phyloP scores from a whole-genome alignment of 2,113 vertebrate genomes.

The Acanthochromis polyacanthus region DNA sequence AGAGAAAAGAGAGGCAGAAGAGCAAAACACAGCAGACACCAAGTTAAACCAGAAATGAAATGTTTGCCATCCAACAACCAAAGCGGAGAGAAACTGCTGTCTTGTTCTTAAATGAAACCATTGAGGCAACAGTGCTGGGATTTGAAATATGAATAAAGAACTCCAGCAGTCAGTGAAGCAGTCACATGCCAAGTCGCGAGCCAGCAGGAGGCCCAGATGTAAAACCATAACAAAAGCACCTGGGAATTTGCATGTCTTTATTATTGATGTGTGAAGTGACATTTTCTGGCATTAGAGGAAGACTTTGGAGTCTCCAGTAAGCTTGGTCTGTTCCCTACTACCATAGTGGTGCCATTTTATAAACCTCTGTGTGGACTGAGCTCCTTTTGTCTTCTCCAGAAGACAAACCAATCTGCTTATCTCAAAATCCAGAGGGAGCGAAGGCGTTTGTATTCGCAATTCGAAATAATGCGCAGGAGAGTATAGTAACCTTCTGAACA shows the following conservation, averaged over 20 bases:
- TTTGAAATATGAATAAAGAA: constrained; percentile 45
- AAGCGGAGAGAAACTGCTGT: constrained; percentile 32
- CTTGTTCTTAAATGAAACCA: constrained; percentile 22
- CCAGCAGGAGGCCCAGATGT: constrained; percentile 37
- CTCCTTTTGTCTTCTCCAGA: constrained; percentile 73
- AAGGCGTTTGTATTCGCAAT: constrained; percentile 73
- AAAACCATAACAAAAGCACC: constrained; percentile 58
- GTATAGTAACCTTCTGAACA: constrained; percentile 75
- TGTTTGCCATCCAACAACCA: constrained; percentile 43
- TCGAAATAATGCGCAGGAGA: constrained; percentile 75
- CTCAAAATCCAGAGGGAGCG: constrained; percentile 76
- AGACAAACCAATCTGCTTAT: constrained; percentile 83
- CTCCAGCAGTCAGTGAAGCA: constrained; percentile 18
- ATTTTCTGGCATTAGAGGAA: constrained; percentile 73
- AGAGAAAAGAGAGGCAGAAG: constrained; percentile 22
- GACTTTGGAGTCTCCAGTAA: constrained; percentile 51
- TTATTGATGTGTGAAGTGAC: constrained; percentile 70
- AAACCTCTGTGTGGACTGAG: constrained; percentile 72
- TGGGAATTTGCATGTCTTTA: constrained; percentile 72
- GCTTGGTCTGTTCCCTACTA: constrained; percentile 45
- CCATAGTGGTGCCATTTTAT: constrained; percentile 65
- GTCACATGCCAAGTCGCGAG: constrained; percentile 18
- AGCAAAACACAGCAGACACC: constrained; percentile 53
- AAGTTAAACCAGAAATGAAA: constrained; percentile 58
- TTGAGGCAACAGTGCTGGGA: neutral